These are phyloP conservation scores for Salvator merianae DNA, from an alignment of 2,113 vertebrate genomes.

Conservation along the genomic window DNA sequence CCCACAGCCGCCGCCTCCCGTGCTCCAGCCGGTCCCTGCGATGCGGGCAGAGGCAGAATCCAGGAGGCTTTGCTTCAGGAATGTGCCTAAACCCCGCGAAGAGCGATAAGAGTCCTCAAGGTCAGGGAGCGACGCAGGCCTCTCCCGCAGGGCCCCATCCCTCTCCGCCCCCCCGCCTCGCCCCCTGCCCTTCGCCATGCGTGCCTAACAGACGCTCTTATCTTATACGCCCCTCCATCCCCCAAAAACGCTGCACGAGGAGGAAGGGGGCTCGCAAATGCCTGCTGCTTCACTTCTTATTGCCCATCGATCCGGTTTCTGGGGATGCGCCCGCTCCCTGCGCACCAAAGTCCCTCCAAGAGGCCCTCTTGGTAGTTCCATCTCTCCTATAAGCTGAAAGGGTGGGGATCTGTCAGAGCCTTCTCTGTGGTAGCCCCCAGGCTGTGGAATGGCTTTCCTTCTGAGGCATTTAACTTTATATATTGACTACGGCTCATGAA, in stretches of 20 bases:
- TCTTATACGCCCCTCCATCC: neutral
- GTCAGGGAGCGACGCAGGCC: neutral
- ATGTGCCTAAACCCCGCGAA: slow-evolving; percentile 2
- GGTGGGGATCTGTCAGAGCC: too few relatives aligned
- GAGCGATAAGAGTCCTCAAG: neutral
- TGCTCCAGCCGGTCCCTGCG: neutral
- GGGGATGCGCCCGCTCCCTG: too few relatives aligned
- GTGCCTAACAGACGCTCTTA: neutral
- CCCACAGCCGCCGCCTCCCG: neutral
- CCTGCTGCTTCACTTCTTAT: neutral
- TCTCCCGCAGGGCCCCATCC: neutral
- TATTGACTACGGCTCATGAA: too few relatives aligned
- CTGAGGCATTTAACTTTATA: too few relatives aligned
- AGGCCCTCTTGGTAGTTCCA: too few relatives aligned
- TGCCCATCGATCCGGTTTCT: too few relatives aligned
- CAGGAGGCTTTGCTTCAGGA: neutral
- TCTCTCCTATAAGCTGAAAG: too few relatives aligned
- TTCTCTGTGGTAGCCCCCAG: too few relatives aligned
- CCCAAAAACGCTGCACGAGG: neutral
- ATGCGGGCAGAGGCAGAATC: neutral
- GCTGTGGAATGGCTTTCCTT: too few relatives aligned
- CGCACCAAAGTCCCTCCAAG: too few relatives aligned
- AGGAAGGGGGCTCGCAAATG: neutral
- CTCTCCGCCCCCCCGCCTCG: too few relatives aligned
- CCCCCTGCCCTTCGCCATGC: neutral